These are phyloP conservation scores for Formicarius rufipectus DNA, from an alignment of 2,113 vertebrate genomes.

Conservation along the genomic window DNA sequence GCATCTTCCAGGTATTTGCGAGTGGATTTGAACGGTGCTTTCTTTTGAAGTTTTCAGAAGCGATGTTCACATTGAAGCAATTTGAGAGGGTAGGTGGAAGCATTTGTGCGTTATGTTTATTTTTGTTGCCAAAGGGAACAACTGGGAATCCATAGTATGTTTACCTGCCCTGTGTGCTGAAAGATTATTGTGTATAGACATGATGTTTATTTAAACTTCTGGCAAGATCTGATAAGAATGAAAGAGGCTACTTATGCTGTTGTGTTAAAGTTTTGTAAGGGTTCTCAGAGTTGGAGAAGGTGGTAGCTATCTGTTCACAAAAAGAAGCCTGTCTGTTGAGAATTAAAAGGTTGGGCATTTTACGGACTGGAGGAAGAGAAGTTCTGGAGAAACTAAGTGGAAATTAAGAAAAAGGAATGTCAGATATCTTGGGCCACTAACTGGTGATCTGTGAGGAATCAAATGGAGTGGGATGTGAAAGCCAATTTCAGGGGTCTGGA, in stretches of 20 bases:
- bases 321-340: background rate
- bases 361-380: background rate
- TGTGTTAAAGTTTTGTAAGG: background rate
- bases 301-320: background rate
- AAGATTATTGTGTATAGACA: background rate
- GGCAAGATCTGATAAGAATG: background rate
- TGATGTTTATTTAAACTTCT: background rate
- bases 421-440: background rate
- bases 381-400: background rate
- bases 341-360: background rate
- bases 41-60: constrained; percentile 86
- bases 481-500: background rate
- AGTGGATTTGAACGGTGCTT: constrained; percentile 77
- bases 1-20: constrained; percentile 79
- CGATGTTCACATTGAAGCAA: constrained; percentile 88
- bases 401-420: background rate
- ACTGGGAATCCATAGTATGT: background rate
- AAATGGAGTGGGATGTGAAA: background rate
- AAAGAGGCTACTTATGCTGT: background rate
- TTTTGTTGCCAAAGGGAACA: background rate
- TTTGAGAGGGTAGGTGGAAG: constrained; percentile 87
- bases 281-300: background rate
- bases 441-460: background rate
- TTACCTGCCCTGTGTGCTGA: background rate
- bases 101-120: background rate